Evolutionary conservation across 2,888 invertebrate species (phyloP), one percentile per base, ranked within the genome.

Genomic region (Strigamia maritima): DNA sequence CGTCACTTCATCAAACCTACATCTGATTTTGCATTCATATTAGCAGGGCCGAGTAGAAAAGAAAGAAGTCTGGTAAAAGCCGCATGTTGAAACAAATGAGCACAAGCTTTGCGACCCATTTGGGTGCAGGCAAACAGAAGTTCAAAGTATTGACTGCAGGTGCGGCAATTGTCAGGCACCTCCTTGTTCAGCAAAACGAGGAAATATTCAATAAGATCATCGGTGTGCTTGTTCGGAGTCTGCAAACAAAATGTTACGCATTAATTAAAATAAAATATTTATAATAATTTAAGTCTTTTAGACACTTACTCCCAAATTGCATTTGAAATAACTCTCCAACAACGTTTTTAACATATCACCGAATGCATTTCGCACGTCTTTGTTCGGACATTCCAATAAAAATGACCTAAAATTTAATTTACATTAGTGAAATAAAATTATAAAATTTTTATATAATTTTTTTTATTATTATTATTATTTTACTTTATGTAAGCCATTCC

Each of bases 131-230:
- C 81, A 80, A 83, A 84, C 77, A 87, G 83, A 24, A 87, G 84
- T 77, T 83, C 83, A 83, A 87, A 87, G 81, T 87, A 88, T 82
- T 87, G 86, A 6, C 83, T 83, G 80, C 86, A 86, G 60, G 86
- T 85, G 82, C 86, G 86, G 82, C 85, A 85, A 80, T 86, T 85
- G 80, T 87, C 87, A 24, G 86, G 83, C 10, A 87, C 87, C 80
- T 87, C 87, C 81, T 86, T 86, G 80, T 84, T 84, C 79, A 87
- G 82, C 82, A 87, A 82, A 28, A 81, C 81, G 38, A 87, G 82
- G 78, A 87, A 81, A 35, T 82, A 81, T 75, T 85, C 84, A 79
- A 87, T 81, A 35, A 82, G 77, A 60, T 79, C 79, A 19, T 78
- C 31, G 14, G 28, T 70, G 70, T 28, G 28, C 78, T 76, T 54